Base-by-base conservation (phyloP, 2,888 invertebrate genomes). In the Drosophila stalkeri region DNA sequence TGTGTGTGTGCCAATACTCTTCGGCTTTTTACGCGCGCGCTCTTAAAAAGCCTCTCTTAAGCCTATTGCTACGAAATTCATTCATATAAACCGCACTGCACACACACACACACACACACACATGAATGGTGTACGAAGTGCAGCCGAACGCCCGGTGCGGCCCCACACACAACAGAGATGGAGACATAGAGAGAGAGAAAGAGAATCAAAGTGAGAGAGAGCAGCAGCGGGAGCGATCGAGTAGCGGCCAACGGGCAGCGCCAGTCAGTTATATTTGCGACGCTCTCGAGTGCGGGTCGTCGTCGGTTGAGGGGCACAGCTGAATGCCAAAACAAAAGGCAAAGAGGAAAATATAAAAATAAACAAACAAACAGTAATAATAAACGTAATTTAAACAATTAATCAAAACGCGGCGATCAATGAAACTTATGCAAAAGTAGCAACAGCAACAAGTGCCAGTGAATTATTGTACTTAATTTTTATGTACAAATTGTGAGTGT, bases 401-500 rank as follows among this genome's bases (percentile, higher is more conserved):
- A 85, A 86, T 90, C 83, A 90, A 86, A 82, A 81, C 86, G 86
- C 86, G 86, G 71, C 90, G 86, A 85, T 86, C 79, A 88, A 90
- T 82, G 86, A 88, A 84, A 82, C 84, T 77, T 80, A 77, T 69
- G 65, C 64, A 71, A 67, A 69, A 66, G 23, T 62, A 77, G 47
- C 77, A 77, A 37, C 77, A 82, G 77, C 77, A 82, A 80, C 80
- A 80, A 88, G 88, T 90, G 90, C 73, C 89, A 88, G 89, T 86
- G 83, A 88, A 86, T 85, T 88, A 86, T 90, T 86, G 86, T 86
- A 90, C 86, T 86, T 86, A 86, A 90, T 88, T 89, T 87, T 67
- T 76, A 85, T 77, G 86, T 89, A 85, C 82, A 84, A 81, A 77
- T 74, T 71, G 72, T 72, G 72, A 64, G 61, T 67, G 47, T 54